Conservation (phyloP, 2,888 invertebrate species). For the Caenorhabditis sinica region DNA sequence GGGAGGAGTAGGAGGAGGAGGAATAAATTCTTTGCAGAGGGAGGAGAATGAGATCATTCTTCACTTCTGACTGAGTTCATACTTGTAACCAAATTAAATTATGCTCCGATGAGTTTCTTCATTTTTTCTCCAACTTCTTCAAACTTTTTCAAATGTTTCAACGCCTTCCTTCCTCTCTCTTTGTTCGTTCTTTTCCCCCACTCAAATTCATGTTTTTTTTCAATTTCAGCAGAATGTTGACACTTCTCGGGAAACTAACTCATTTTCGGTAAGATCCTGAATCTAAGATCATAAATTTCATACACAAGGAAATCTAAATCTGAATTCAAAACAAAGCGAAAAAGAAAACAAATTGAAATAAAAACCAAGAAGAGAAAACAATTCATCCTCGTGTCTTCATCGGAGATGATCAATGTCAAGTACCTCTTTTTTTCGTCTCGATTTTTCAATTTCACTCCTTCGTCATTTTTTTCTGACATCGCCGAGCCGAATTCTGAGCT, state of each 20-base stretch:
- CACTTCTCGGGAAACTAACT: constrained; percentile 38
- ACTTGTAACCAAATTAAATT: constrained; percentile 31
- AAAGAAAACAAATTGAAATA: constrained; percentile 18
- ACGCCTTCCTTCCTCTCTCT: too few relatives aligned
- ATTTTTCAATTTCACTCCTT: constrained; percentile 37
- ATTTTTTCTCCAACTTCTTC: neutral
- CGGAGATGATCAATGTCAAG: constrained; percentile 48
- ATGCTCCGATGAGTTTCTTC: constrained; percentile 42
- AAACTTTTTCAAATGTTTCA: constrained; percentile 16
- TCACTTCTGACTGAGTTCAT: constrained; percentile 23
- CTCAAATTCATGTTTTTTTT: neutral
- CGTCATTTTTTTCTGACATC: constrained; percentile 24
- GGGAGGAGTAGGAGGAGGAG: neutral
- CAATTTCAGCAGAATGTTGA: constrained; percentile 30
- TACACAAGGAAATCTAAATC: neutral
- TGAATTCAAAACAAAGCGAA: too few relatives aligned
- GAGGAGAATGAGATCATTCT: constrained; percentile 18
- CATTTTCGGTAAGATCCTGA: constrained; percentile 46
- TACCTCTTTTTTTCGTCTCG: constrained; percentile 12
- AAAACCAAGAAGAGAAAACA: constrained; percentile 19
- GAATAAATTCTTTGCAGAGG: constrained; percentile 13
- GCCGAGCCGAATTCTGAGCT: neutral
- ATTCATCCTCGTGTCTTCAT: constrained; percentile 15
- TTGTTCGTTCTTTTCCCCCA: constrained; percentile 14
- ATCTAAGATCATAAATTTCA: neutral